Conservation (phyloP, 1,140 invertebrate species). For the Drosophila watanabei region DNA sequence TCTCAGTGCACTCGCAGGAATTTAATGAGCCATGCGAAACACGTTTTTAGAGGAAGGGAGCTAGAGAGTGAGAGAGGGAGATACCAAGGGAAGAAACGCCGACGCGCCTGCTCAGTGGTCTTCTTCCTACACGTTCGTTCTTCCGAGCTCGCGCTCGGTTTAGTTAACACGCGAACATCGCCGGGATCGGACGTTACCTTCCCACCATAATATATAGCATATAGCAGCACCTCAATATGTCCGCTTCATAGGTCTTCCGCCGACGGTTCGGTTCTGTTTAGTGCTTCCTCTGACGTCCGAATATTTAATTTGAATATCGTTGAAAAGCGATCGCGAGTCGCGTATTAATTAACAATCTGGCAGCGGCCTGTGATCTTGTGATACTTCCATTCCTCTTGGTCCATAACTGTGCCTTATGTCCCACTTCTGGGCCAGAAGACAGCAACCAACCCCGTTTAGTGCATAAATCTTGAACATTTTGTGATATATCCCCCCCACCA, state of each 20-base stretch:
- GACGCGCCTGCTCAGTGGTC: constrained; percentile 48
- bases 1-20: constrained; percentile 22
- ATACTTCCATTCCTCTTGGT: constrained; percentile 29
- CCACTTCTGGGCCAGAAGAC: constrained; percentile 6
- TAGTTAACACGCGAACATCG: constrained; percentile 77
- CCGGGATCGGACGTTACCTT: constrained; percentile 64
- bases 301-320: constrained; percentile 64
- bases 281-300: constrained; percentile 59
- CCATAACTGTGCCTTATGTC: constrained; percentile 55
- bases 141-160: constrained; percentile 58
- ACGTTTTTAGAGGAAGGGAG: constrained; percentile 56
- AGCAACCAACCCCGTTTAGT: constrained; percentile 5
- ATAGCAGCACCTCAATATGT: constrained; percentile 3
- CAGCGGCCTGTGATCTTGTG: constrained; percentile 46
- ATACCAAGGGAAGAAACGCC: constrained; percentile 8
- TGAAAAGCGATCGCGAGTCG: constrained; percentile 29
- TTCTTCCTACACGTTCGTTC: constrained; percentile 25
- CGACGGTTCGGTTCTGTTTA: constrained; percentile 15
- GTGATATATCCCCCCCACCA: constrained; percentile 31
- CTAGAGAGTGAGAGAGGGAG: not conserved
- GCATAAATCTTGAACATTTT: constrained; percentile 40
- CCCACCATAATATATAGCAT: constrained; percentile 7
- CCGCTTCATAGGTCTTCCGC: constrained; percentile 20
- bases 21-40: constrained; percentile 60
- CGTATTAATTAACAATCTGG: constrained; percentile 38